Evolutionary conservation across 1,140 invertebrate genomes (phyloP).

Genomic region (Oncopodura yosiiana): DNA sequence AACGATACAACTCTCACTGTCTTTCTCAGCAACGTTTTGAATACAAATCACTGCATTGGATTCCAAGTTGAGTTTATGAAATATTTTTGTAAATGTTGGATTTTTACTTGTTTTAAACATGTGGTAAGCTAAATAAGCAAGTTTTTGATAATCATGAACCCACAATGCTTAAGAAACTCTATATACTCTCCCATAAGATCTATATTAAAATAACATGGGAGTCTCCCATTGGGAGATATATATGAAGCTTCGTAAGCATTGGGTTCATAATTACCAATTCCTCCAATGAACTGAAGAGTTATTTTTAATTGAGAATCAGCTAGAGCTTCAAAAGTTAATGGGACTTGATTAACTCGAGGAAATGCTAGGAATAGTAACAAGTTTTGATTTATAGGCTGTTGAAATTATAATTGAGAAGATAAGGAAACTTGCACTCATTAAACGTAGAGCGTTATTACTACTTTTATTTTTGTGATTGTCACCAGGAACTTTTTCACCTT

Average conservation of each 20-base stretch:
- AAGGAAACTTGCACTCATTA: not conserved
- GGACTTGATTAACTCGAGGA: not conserved
- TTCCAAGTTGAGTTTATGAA: slow-evolving; percentile 14
- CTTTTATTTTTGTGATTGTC: not conserved
- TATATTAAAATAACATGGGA: no score
- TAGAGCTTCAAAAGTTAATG: slow-evolving; percentile 1
- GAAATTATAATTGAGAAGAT: slow-evolving; percentile 10
- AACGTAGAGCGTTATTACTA: not conserved
- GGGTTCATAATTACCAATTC: no score
- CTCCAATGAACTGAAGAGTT: slow-evolving; percentile 11
- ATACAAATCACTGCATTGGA: slow-evolving; percentile 12
- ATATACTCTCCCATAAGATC: no score
- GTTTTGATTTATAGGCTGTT: slow-evolving; percentile 13
- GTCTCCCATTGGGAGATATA: no score
- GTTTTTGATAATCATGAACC: no score
- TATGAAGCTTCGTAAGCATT: no score
- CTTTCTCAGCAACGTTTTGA: slow-evolving; percentile 1
- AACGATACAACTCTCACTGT: slow-evolving; percentile 15
- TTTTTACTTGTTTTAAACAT: slow-evolving; percentile 11
- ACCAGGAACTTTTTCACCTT: not conserved
- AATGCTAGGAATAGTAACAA: not conserved
- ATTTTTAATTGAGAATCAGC: slow-evolving; percentile 11
- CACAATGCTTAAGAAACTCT: no score
- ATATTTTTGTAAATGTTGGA: slow-evolving; percentile 21
- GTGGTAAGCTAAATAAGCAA: no score